These are phyloP conservation scores for Pongo pygmaeus DNA, from an alignment of 2,113 vertebrate genomes.

Conservation along the genomic window DNA sequence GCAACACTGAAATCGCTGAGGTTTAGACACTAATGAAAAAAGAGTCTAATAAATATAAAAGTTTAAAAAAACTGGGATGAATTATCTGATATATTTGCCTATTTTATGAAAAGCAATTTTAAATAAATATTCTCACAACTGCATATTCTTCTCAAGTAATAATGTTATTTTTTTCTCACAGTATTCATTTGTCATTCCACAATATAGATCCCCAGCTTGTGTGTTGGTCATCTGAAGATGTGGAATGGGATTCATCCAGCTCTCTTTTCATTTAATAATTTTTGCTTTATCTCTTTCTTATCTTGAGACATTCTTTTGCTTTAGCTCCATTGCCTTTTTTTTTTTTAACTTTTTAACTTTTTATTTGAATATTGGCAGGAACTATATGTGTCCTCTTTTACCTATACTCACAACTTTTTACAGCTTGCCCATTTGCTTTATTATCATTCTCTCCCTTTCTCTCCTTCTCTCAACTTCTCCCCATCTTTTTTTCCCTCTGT, in stretches of 20 bases:
- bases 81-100: conserved; percentile 59
- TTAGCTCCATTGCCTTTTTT: not conserved
- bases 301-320: not conserved
- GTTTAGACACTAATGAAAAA: not conserved
- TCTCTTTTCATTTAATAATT: not conserved
- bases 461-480: not conserved
- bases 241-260: not conserved
- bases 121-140: conserved; percentile 45
- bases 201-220: not conserved
- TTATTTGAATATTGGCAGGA: not conserved
- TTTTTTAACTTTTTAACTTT: not conserved
- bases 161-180: not conserved
- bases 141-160: not conserved
- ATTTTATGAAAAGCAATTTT: conserved; percentile 54
- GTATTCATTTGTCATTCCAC: not conserved
- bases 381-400: not conserved
- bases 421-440: not conserved
- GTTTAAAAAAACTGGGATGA: conserved; percentile 56
- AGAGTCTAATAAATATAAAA: conserved; percentile 8
- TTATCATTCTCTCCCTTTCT: not conserved
- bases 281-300: not conserved
- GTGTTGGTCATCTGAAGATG: not conserved
- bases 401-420: not conserved
- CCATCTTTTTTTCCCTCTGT: not conserved
- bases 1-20: not conserved